These are phyloP conservation scores for Hirtodrosophila confusa DNA, from an alignment of 2,888 invertebrate genomes.

Conservation along the genomic window DNA sequence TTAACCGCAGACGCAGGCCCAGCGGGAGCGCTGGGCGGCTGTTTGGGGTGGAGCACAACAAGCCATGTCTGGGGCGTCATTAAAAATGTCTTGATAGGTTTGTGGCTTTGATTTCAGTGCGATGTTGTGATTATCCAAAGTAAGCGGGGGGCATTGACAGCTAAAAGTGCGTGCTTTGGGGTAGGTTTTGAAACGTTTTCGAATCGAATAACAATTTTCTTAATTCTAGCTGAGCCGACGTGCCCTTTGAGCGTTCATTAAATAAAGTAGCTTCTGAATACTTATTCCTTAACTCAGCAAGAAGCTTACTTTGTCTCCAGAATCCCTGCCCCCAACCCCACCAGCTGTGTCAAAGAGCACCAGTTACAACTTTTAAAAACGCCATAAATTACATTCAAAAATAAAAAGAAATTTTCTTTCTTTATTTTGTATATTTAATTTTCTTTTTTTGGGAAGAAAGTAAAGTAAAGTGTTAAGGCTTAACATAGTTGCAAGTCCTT, in stretches of 20 bases:
- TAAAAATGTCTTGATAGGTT: slow-evolving; percentile 74
- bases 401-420: slow-evolving; percentile 1
- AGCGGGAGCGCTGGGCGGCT: slow-evolving; percentile 10
- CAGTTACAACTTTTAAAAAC: slow-evolving; percentile 4
- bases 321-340: too few relatives aligned
- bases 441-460: too few relatives aligned
- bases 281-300: too few relatives aligned
- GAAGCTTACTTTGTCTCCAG: too few relatives aligned
- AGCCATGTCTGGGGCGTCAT: slow-evolving; percentile 51
- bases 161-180: background rate
- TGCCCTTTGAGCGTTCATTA: background rate
- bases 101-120: slow-evolving; percentile 71
- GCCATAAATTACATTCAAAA: slow-evolving; percentile 9
- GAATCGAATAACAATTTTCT: slow-evolving; percentile 18
- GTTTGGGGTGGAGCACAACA: background rate
- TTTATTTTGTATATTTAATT: too few relatives aligned
- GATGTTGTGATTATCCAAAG: slow-evolving; percentile 21
- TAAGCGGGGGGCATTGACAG: slow-evolving; percentile 35
- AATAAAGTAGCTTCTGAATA: too few relatives aligned
- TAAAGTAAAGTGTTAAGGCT: slow-evolving; percentile 43
- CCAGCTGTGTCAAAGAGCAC: slow-evolving; percentile 3
- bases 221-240: background rate
- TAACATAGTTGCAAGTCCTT: slow-evolving; percentile 28
- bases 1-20: slow-evolving; percentile 36
- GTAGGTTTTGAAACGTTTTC: slow-evolving; percentile 2